These are phyloP conservation scores for Apodemus sylvaticus DNA, from an alignment of 2,113 vertebrate genomes.

Conservation along the genomic window DNA sequence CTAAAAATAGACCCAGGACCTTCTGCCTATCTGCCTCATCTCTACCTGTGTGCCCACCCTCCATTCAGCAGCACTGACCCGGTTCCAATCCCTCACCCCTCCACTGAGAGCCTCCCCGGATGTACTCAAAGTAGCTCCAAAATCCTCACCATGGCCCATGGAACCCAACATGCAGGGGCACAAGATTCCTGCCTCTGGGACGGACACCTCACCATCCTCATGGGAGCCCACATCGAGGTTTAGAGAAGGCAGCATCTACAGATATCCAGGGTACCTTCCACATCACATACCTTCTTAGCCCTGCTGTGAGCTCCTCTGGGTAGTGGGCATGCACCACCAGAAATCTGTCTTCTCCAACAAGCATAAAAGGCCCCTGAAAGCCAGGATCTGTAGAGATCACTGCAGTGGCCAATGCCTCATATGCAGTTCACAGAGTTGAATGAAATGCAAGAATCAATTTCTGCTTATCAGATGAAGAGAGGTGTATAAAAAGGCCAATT, in stretches of 20 bases:
- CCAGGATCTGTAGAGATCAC: fast-evolving
- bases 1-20: neutral
- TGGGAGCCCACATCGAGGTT: neutral
- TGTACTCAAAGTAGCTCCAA: neutral
- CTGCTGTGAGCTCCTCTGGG: fast-evolving
- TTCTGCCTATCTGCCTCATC: neutral
- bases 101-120: neutral
- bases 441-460: neutral
- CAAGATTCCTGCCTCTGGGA: too few species aligned
- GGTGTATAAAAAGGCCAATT: neutral
- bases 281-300: fast-evolving
- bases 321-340: fast-evolving
- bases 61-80: neutral
- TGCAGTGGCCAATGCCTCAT: fast-evolving
- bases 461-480: neutral
- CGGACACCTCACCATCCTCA: neutral
- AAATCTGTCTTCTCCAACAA: neutral
- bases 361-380: neutral
- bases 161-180: fast-evolving
- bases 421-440: fast-evolving
- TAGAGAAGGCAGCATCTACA: neutral
- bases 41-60: neutral
- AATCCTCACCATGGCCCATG: neutral
- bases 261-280: neutral
- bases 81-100: neutral